These are phyloP conservation scores for Myotis vivesi DNA, from an alignment of 2,797 vertebrate genomes.

Conservation along the genomic window DNA sequence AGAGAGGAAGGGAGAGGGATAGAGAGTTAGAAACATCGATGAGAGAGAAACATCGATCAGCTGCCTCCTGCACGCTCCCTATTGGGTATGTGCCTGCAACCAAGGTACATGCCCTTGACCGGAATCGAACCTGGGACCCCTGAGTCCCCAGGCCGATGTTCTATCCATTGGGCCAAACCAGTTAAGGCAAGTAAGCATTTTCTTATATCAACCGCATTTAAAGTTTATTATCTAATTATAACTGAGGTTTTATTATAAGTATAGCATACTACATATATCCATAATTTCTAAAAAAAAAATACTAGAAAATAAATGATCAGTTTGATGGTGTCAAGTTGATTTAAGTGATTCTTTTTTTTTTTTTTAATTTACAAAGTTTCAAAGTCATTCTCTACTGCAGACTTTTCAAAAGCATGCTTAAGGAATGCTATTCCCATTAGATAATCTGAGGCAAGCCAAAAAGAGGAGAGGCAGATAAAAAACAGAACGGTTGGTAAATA, in stretches of 20 bases:
- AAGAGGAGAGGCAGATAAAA: background rate
- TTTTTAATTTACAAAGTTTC: background rate
- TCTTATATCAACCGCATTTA: background rate
- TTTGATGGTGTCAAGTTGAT: background rate
- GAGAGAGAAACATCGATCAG: too few species aligned
- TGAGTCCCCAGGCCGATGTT: too few species aligned
- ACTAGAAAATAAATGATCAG: background rate
- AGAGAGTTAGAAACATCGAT: too few species aligned
- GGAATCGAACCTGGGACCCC: too few species aligned
- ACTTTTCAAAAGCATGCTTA: background rate
- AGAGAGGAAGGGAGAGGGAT: too few species aligned
- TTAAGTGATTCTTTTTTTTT: background rate
- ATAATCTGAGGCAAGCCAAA: background rate
- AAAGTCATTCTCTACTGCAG: background rate
- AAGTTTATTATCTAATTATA: background rate
- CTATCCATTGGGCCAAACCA: too few species aligned
- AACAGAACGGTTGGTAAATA: background rate
- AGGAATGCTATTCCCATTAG: background rate
- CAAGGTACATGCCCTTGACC: too few species aligned
- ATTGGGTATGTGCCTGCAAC: too few species aligned
- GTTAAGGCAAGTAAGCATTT: background rate
- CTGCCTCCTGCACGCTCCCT: too few species aligned
- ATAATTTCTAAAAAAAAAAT: background rate
- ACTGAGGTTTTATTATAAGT: background rate
- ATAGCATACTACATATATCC: background rate